phyloP scores from a whole-genome alignment of 30 jellyfish, hydroid and myxozoan species.

The Mastigias papua region DNA sequence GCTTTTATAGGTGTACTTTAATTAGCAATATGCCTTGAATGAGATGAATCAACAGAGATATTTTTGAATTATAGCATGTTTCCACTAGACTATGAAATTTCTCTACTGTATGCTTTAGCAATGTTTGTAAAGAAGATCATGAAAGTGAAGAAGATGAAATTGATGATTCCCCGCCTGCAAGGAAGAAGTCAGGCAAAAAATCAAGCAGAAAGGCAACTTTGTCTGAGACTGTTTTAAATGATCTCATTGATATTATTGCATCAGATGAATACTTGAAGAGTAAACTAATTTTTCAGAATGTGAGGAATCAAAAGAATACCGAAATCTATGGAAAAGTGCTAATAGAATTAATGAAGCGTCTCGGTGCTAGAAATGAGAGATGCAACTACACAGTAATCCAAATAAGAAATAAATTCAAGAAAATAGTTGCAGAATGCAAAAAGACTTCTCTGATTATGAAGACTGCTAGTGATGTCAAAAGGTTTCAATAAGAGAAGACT shows the following conservation, averaged over 20 bases:
- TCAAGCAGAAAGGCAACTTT: constrained; percentile 60
- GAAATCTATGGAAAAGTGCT: constrained; percentile 45
- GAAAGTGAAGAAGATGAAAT: constrained; percentile 13
- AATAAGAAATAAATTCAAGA: constrained; percentile 58
- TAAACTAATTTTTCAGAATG: constrained; percentile 60
- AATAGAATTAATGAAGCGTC: constrained; percentile 39
- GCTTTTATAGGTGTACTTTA: neutral
- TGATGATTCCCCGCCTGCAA: constrained; percentile 22
- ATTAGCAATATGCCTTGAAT: neutral
- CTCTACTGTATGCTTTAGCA: neutral
- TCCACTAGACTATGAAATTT: neutral
- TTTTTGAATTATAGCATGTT: neutral
- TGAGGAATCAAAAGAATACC: constrained; percentile 41
- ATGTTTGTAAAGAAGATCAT: constrained; percentile 2
- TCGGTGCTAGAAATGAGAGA: constrained; percentile 47
- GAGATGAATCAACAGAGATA: neutral
- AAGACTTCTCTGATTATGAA: constrained; percentile 68
- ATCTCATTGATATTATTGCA: constrained; percentile 59
- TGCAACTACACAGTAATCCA: constrained; percentile 68
- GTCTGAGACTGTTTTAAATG: constrained; percentile 51
- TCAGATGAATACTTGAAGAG: constrained; percentile 44
- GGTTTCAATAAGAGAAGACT: constrained; percentile 69
- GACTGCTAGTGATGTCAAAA: constrained; percentile 65
- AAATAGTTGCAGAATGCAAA: constrained; percentile 63
- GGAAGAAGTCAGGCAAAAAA: constrained; percentile 24